A percentile compares a stretch with the other conserved stretches of the same genome.
These are phyloP conservation scores for Drosophila hydei DNA, from an alignment of 1,140 invertebrate species.

Conservation along the genomic window DNA sequence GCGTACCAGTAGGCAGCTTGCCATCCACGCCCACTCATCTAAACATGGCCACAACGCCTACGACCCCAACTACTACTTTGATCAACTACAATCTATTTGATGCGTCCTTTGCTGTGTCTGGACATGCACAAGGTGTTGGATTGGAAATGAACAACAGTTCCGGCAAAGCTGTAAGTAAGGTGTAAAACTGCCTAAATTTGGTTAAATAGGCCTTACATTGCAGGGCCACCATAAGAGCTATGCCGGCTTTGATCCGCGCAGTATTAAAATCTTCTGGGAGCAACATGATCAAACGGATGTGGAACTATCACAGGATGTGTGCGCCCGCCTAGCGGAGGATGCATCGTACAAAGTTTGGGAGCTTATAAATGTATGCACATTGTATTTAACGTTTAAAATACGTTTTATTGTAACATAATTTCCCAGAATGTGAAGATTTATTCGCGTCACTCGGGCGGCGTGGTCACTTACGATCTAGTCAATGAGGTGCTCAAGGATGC, in stretches of 20 bases:
- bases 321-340: conserved; percentile 75
- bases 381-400: neutral
- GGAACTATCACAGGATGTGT: conserved; percentile 77
- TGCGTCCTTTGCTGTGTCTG: conserved; percentile 58
- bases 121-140: conserved; percentile 28
- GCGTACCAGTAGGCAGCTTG: conserved; percentile 46
- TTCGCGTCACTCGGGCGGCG: conserved; percentile 75
- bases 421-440: conserved; percentile 78
- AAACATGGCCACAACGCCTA: conserved; percentile 68
- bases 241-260: conserved; percentile 73
- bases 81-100: conserved; percentile 69
- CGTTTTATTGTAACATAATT: neutral
- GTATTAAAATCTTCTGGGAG: conserved; percentile 83
- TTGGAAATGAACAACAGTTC: conserved; percentile 37
- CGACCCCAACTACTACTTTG: conserved; percentile 63
- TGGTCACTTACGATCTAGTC: conserved; percentile 78
- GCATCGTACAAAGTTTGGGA: conserved; percentile 83
- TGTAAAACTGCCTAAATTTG: neutral
- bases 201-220: neutral
- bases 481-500: conserved; percentile 81
- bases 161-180: conserved; percentile 37
- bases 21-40: conserved; percentile 60
- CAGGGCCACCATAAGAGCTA: conserved; percentile 75
- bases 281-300: conserved; percentile 82
- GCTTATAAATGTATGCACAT: conserved; percentile 67